Conservation (phyloP, 2,888 invertebrate genomes). For the Noctuana brunneofusca region DNA sequence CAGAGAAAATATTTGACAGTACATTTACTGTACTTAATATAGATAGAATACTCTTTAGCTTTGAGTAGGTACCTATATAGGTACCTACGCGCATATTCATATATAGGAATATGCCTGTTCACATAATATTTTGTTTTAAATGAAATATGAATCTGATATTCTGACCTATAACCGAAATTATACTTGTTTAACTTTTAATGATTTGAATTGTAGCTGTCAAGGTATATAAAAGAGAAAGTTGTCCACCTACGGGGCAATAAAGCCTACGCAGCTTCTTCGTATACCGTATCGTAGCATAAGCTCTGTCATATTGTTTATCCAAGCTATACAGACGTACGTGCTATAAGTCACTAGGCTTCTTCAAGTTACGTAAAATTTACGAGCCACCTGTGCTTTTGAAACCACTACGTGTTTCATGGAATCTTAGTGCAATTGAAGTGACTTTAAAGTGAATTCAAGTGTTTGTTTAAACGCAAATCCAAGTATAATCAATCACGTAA, state of each 20-base stretch:
- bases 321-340: constrained; percentile 39
- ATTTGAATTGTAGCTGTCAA: constrained; percentile 38
- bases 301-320: constrained; percentile 40
- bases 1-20: not conserved
- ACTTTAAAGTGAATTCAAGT: constrained; percentile 12
- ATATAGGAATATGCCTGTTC: not conserved
- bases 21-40: no score
- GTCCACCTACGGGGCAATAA: constrained; percentile 60
- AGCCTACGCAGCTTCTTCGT: constrained; percentile 48
- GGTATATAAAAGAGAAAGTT: constrained; percentile 70
- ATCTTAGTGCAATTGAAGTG: constrained; percentile 15
- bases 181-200: constrained; percentile 26
- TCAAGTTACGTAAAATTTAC: constrained; percentile 27
- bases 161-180: constrained; percentile 18
- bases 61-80: no score
- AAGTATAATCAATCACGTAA: constrained; percentile 10
- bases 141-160: no score
- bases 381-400: constrained; percentile 28
- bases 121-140: no score
- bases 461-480: constrained; percentile 4
- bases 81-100: no score
- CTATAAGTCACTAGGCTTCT: constrained; percentile 28
- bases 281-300: constrained; percentile 41
- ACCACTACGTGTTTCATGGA: constrained; percentile 1
- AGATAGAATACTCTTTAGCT: no score